These are phyloP conservation scores for Drosophila hamatofila DNA, from an alignment of 2,888 invertebrate species.

Conservation along the genomic window DNA sequence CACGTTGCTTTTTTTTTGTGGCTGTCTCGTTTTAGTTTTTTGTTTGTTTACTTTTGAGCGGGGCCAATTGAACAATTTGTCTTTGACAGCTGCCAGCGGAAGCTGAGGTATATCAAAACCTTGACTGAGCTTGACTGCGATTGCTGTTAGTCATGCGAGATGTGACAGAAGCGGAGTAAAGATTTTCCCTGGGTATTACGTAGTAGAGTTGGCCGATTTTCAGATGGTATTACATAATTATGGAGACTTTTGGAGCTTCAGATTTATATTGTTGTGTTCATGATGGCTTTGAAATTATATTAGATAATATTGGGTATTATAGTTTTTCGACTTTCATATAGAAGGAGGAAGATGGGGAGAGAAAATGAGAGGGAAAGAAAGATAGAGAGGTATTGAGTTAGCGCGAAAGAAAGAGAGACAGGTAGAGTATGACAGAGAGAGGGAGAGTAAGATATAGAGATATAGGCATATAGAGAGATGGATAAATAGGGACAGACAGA, in stretches of 20 bases:
- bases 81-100: constrained; percentile 55
- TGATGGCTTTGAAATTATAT: background rate
- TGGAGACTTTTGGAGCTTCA: background rate
- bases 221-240: background rate
- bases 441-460: background rate
- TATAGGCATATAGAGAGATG: background rate
- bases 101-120: constrained; percentile 28
- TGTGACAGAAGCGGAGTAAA: background rate
- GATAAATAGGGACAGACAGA: background rate
- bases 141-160: background rate
- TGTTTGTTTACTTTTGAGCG: constrained; percentile 49
- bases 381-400: no score
- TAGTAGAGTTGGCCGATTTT: background rate
- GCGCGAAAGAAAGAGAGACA: background rate
- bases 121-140: constrained; percentile 13
- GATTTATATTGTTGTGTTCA: no score
- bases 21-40: constrained; percentile 27
- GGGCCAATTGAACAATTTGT: constrained; percentile 60
- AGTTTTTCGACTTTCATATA: no score
- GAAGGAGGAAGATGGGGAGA: background rate
- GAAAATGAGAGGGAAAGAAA: background rate
- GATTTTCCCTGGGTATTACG: background rate
- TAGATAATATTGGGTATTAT: background rate
- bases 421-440: background rate
- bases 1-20: constrained; percentile 26